Base-by-base conservation (phyloP, 2,113 vertebrate genomes). In the Coryphaenoides rupestris region DNA sequence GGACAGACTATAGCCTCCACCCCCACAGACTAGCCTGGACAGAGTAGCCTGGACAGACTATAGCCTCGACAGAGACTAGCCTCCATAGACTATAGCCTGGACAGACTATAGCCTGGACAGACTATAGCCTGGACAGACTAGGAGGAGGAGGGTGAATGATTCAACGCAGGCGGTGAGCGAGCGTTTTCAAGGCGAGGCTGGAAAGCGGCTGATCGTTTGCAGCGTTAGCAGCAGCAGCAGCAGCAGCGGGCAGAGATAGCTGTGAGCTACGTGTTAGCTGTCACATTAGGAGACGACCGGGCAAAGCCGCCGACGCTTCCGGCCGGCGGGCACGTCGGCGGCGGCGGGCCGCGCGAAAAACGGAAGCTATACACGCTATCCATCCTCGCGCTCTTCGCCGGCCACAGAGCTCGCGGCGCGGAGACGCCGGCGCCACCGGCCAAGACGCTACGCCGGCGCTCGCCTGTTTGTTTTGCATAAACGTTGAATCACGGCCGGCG, bases 381-480 rank as follows among this genome's bases (percentile, higher is more conserved):
- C 78, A 71, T 84, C 86, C 76, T 75, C 78, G 72, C 84, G 75
- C 65, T 65, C 75, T 2, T 52, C 60, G 76, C 76, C 83, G 76
- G 85, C 87, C 87, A 89, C 83, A 46, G 84, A 86, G 85, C 75
- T n/a, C 77, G 22, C 66, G 60, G 33, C 9, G 65, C 72, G 69
- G 67, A 50, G 68, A 77, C 77, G n/a, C n/a, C n/a, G 78, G 82
- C 70, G 78, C 81, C 74, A 84, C 83, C 87, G 86, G 85, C 87
- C 85, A 85, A 87, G 76, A 86, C 81, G 79, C 84, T 83, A 86
- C 81, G 84, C 83, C 84, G 79, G 83, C 84, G 84, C 87, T 84
- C 81, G 85, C 78, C 84, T 85, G 81, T 87, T n/a, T 87, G 85
- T 87, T 87, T 85, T 89, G 84, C 87, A 89, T 87, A 84, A 86